A percentile compares a stretch with the other conserved stretches of the same genome.
phyloP scores from a whole-genome alignment of 2,113 vertebrate genomes.

The Pterocles orientalis region DNA sequence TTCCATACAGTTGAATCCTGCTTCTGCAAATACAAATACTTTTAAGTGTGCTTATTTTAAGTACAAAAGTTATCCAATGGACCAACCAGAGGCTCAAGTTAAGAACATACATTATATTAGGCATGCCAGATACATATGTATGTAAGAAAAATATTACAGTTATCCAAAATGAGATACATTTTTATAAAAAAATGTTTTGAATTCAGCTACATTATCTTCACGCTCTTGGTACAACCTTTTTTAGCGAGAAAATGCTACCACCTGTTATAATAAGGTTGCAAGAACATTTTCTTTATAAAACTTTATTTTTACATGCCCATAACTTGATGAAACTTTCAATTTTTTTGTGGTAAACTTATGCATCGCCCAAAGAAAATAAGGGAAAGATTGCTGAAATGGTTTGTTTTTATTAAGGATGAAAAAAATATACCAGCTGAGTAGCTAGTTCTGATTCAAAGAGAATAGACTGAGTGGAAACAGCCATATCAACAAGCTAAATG shows the following conservation, averaged over 20 bases:
- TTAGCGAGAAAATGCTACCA: not conserved
- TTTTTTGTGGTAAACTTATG: not conserved
- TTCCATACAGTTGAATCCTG: not conserved
- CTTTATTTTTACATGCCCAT: not conserved
- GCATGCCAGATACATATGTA: too few species aligned
- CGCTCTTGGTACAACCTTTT: not conserved
- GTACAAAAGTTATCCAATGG: not conserved
- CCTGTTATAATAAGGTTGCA: not conserved
- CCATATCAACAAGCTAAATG: not conserved
- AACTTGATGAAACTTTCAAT: not conserved
- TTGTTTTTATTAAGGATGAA: not conserved
- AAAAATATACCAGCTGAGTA: not conserved
- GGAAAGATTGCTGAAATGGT: not conserved
- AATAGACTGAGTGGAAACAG: not conserved
- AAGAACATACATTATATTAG: not conserved
- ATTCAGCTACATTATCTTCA: not conserved
- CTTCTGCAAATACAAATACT: not conserved
- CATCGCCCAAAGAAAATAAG: not conserved
- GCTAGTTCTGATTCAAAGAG: not conserved
- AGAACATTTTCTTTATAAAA: not conserved
- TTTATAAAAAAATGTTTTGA: not conserved
- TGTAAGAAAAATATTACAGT: not conserved
- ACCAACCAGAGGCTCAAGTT: not conserved
- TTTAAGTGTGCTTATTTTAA: not conserved
- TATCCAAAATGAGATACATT: not conserved